Base-by-base conservation (phyloP, 2,113 vertebrate species). In the Chaenocephalus aceratus region DNA sequence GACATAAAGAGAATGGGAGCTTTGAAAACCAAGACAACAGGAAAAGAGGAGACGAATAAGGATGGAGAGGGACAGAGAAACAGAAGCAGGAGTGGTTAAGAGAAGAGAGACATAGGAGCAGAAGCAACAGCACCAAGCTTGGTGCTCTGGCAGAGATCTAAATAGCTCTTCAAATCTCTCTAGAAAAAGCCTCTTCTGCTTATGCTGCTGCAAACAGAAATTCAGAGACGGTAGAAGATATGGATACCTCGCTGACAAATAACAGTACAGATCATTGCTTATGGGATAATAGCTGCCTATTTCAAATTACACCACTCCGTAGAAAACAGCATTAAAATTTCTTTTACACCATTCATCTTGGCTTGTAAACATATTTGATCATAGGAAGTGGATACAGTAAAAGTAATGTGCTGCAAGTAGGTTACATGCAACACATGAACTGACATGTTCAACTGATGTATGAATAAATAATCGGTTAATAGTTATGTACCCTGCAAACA, bases 131-230 rank as follows among this genome's bases (percentile, higher is more conserved):
- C 93, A 94, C 91, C 91, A 92, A 65, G 90, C 88, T 91, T 82
- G 80, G 91, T 92, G 91, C 94, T 92, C 91, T 91, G 90, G 92
- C 93, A 95, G 91, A 91, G 89, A 85, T 87, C 94, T 96, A 95
- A 95, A 96, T 96, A 96, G 95, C 93, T 86, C 91, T 93, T 95
- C 90, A 94, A 94, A 94, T 95, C 95, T 94, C 94, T 89, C 91
- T 92, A 91, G 91, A 90, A 94, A 93, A 93, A 92, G 87, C 65
- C 91, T 91, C 86, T 91, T 90, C 92, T 92, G 88, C 92, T 91
- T 92, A 76, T 90, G 88, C 83, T 86, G 83, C 92, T 93, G 93
- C 91, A 94, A 91, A 93, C 84, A 86, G 76, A 86, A 78, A 91
- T 91, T 90, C 91, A 91, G 82, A 89, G 77, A 88, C 86, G 85